Conservation (phyloP, 1,140 invertebrate species). For the Drosophila santomea region DNA sequence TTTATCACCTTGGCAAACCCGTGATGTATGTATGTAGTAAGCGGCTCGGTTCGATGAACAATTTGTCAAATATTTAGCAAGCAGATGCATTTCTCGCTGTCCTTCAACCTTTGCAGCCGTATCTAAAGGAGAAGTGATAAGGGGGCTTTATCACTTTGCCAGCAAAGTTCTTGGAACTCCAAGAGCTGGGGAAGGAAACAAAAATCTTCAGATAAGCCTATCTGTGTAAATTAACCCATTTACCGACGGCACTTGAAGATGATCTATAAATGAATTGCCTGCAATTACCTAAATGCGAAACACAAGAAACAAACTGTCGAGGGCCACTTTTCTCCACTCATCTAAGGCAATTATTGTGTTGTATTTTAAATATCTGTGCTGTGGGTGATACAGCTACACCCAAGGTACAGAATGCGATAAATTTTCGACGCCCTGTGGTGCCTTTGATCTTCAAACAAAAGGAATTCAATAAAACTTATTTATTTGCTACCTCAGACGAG, state of each 20-base stretch:
- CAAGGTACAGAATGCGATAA: conserved; percentile 1
- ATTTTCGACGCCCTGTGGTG: conserved; percentile 7
- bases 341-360: too few species aligned
- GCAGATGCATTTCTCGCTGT: conserved; percentile 48
- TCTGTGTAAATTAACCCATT: conserved; percentile 2
- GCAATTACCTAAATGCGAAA: too few species aligned
- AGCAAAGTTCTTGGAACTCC: not conserved
- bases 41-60: conserved; percentile 73
- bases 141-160: conserved; percentile 4
- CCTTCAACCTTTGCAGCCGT: not conserved
- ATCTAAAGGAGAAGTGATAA: not conserved
- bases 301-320: too few species aligned
- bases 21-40: conserved; percentile 17
- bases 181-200: not conserved
- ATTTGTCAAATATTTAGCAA: conserved; percentile 64
- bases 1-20: conserved; percentile 1
- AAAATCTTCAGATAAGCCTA: not conserved
- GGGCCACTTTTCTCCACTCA: not conserved
- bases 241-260: not conserved
- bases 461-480: conserved; percentile 38
- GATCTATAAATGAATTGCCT: not conserved
- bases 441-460: conserved; percentile 45
- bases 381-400: too few species aligned
- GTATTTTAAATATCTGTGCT: too few species aligned
- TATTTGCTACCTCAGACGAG: conserved; percentile 38